Evolutionary conservation across 2,113 vertebrate genomes (phyloP).

Genomic region (Corydoras maculifer): DNA sequence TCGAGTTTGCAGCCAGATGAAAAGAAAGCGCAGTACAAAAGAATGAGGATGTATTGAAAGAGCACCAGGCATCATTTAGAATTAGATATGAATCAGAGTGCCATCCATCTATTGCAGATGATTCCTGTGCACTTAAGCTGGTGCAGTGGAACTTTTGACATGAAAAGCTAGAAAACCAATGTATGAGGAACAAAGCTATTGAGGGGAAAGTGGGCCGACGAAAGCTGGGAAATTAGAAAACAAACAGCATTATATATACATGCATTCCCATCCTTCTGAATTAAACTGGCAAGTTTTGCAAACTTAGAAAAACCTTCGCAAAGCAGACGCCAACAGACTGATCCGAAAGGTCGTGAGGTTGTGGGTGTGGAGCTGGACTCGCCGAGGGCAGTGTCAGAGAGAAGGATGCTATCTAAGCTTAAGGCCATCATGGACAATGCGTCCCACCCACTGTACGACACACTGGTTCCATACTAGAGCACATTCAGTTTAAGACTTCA

Average conservation of each 20-base stretch:
- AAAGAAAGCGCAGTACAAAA: not conserved
- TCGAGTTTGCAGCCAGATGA: not conserved
- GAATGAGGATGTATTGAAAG: not conserved
- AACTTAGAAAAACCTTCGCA: too few species aligned
- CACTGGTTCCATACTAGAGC: too few species aligned
- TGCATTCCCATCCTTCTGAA: not conserved
- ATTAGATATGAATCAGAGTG: not conserved
- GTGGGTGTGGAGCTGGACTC: too few species aligned
- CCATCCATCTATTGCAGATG: not conserved
- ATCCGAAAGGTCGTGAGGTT: too few species aligned
- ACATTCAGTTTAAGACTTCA: too few species aligned
- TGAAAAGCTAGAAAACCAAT: not conserved
- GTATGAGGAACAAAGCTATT: not conserved
- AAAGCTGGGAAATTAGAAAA: slow-evolving; percentile 2
- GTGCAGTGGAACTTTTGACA: not conserved
- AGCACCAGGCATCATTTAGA: not conserved
- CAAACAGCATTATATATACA: not conserved
- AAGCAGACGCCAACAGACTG: too few species aligned
- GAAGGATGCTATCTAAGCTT: too few species aligned
- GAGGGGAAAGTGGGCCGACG: not conserved
- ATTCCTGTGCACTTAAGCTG: not conserved
- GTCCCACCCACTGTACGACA: too few species aligned
- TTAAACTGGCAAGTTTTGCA: not conserved
- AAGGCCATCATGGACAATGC: too few species aligned
- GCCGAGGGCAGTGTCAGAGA: too few species aligned